Percentiles rank a stretch among this genome's conserved stretches.
phyloP scores from a whole-genome alignment of 1,140 invertebrate genomes.

The Philopotamus ludificatus region DNA sequence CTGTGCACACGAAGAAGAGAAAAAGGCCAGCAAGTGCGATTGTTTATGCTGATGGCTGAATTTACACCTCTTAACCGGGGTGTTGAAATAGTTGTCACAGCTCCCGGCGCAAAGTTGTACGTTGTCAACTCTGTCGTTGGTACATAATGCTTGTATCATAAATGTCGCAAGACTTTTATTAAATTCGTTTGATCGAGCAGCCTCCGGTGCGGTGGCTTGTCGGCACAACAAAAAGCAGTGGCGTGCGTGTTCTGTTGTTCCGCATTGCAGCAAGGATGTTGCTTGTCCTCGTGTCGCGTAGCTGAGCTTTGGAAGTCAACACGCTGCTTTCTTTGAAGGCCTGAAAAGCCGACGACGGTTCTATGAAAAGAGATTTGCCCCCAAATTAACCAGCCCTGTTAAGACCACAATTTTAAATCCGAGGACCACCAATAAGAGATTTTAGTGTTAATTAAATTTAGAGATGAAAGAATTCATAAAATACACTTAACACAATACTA shows the following conservation, averaged over 20 bases:
- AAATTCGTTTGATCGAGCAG: no score
- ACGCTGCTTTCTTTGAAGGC: no score
- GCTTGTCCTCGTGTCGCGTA: neutral
- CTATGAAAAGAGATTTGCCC: no score
- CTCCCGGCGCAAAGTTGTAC: neutral
- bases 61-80: slow-evolving; percentile 31
- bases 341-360: no score
- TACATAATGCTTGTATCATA: neutral
- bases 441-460: no score
- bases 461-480: no score
- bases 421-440: no score
- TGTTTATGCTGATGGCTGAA: slow-evolving; percentile 33
- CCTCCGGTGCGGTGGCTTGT: no score
- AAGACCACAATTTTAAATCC: no score
- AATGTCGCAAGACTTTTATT: neutral
- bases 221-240: neutral
- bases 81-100: slow-evolving; percentile 27
- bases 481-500: no score
- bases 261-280: slow-evolving; percentile 10
- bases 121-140: neutral
- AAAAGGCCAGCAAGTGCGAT: slow-evolving; percentile 25
- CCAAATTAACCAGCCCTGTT: no score
- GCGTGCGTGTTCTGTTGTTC: slow-evolving; percentile 1
- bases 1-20: neutral
- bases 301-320: neutral